Evolutionary conservation across 35 echinoderm and acorn worm genomes (phyloP), one percentile per base, ranked within the genome.

Genomic region (Anneissia japonica): DNA sequence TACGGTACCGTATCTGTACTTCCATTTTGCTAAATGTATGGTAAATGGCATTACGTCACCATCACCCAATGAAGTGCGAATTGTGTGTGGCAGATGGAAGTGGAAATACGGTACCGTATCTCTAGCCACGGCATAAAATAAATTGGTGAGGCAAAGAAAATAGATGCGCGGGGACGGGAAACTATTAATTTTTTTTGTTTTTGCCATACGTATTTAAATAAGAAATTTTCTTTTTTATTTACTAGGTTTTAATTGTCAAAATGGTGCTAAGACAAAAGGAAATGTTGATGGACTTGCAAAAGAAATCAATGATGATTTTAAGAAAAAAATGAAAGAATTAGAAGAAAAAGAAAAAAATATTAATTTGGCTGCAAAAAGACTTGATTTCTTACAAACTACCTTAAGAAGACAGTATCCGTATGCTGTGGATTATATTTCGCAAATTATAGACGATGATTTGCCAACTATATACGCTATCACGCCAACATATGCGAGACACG

Each of bases 381-480:
- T 64, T 6, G 51, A 64, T 64, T 64, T 64, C 21, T 64, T 64
- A 64, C 51, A 64, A 64, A 64, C 51, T 64, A 64, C 51, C 2
- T 64, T 64, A 64, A 64, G 51, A 64, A 64, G 19, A 82, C 85
- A 87, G 56, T 87, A 83, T 76, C 84, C 90, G 26, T 74, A 87
- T 46, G 90, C 90, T 76, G 84, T 79, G 21, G 85, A 51, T 6
- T 34, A 64, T 35, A 81, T 87, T 10, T 34, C 77, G 30, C 77
- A 89, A 72, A 80, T 81, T 21, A 36, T 76, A 0, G 80, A 85
- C 26, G 46, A 84, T 28, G 39, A 33, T 39, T 12, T 86, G 19
- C 92, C 92, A 31, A 89, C 77, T 1, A 98, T 98, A 31, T 98
- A 94, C 80, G 95, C 92, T 21, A 77, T 98, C 39, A 99, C 96